phyloP scores from a whole-genome alignment of 37 sponge, comb jelly and placozoan genomes.

The Spongia lamella region DNA sequence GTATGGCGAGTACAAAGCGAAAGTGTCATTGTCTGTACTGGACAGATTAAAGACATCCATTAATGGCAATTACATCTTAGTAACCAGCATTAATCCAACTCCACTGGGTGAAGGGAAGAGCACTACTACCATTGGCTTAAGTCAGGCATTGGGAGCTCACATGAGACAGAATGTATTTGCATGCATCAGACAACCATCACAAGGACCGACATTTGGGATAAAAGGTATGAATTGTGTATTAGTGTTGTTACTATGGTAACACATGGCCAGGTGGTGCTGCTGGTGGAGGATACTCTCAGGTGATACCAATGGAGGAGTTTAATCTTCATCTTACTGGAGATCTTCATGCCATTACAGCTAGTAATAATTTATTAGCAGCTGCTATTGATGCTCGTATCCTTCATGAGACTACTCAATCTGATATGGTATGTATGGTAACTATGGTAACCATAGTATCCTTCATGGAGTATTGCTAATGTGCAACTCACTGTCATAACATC shows the following conservation, averaged over 20 bases:
- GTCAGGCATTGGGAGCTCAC: slow-evolving; percentile 89
- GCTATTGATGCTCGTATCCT: slow-evolving; percentile 94
- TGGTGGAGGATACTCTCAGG: slow-evolving; percentile 99
- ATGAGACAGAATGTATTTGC: slow-evolving; percentile 85
- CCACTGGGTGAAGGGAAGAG: slow-evolving; percentile 98
- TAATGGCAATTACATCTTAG: slow-evolving; percentile 80
- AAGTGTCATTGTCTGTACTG: slow-evolving; percentile 79
- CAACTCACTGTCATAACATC: too few species aligned
- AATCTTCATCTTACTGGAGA: slow-evolving; percentile 99
- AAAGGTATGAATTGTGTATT: slow-evolving; percentile 65
- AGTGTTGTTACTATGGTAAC: too few species aligned
- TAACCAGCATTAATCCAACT: slow-evolving; percentile 95
- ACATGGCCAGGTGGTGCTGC: slow-evolving; percentile 90
- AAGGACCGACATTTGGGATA: slow-evolving; percentile 99
- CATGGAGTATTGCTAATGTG: too few species aligned
- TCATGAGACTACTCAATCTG: slow-evolving; percentile 93
- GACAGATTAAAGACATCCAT: slow-evolving; percentile 65
- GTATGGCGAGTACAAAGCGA: slow-evolving; percentile 91
- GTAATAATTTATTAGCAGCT: slow-evolving; percentile 96
- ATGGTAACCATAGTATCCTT: too few species aligned
- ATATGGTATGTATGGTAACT: slow-evolving; percentile 67
- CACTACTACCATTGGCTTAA: slow-evolving; percentile 94
- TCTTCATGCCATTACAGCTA: slow-evolving; percentile 98
- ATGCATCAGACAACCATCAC: slow-evolving; percentile 95
- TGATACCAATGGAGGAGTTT: slow-evolving; percentile 99